Evolutionary conservation across 2,888 invertebrate species (phyloP), one percentile per base, ranked within the genome.

Genomic region (Volucella bombylans): DNA sequence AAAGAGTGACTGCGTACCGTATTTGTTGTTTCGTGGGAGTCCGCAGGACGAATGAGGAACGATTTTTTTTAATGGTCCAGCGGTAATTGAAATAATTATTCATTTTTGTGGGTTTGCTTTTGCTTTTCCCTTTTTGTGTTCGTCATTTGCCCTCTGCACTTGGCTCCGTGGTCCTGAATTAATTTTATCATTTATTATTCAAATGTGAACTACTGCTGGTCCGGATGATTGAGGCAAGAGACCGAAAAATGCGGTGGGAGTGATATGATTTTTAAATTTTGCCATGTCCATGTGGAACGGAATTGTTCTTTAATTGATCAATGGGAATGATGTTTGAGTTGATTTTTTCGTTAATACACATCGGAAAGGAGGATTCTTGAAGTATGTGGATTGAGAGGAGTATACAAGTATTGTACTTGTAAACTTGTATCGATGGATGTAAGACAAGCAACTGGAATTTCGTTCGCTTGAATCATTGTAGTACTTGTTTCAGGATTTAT

Each of bases 131-230:
- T 15, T 49, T n/a, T 43, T 45, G 18, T 38, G n/a, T 59, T 15
- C 14, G 8, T 47, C 39, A 10, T 15, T 39, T 12, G 9, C 31
- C 43, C 50, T 65, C 12, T 59, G 41, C 41, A 55, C 12, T 52
- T 55, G 64, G 31, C 43, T 59, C 14, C 59, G 41, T 41, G 71
- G 15, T 50, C 4, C 69, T 82, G 82, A 82, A 82, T 82, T 82
- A 82, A 77, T 82, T 77, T 54, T 82, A 71, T 82, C 82, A 77
- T 82, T 82, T 82, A 82, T 71, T 82, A 82, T 82, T 82, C 82
- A 77, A 82, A 82, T 82, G 76, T 59, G 54, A 47, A 71, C 41
- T 71, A 45, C 41, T 71, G 52, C 31, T 71, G 41, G 61, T 61
- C 77, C 71, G 65, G 54, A 77, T 67, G 73, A 81, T 76, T 71